These are phyloP conservation scores for Lagocephalus sceleratus DNA, from an alignment of 2,797 vertebrate species.

Conservation along the genomic window DNA sequence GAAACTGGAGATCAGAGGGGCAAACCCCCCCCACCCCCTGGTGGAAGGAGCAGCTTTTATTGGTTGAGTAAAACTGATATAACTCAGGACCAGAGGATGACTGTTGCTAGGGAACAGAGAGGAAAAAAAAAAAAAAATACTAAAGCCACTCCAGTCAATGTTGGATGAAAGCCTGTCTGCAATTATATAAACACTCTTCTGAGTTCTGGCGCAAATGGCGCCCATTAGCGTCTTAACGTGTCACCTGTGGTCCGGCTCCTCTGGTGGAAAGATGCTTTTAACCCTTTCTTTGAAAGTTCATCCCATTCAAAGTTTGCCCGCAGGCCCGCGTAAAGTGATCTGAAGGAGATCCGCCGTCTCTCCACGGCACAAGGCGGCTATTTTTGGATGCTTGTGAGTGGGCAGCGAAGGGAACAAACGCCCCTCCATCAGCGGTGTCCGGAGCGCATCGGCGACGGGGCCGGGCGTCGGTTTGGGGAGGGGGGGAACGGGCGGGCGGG, in stretches of 20 bases:
- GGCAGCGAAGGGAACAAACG: slow-evolving; percentile 36
- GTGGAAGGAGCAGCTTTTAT: slow-evolving; percentile 57
- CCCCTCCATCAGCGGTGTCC: neutral
- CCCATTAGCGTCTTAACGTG: slow-evolving; percentile 61
- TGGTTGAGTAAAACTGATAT: slow-evolving; percentile 66
- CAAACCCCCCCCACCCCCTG: slow-evolving; percentile 46
- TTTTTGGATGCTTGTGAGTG: slow-evolving; percentile 48
- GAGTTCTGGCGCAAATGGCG: slow-evolving; percentile 60
- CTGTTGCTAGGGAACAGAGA: slow-evolving; percentile 81
- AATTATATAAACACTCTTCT: slow-evolving; percentile 79
- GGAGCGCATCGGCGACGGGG: too few species aligned
- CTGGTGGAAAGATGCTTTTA: neutral
- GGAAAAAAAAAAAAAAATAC: slow-evolving; percentile 67
- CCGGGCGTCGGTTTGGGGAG: too few species aligned
- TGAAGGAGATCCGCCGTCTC: slow-evolving; percentile 8
- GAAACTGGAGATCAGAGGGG: slow-evolving; percentile 3
- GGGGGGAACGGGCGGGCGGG: too few species aligned
- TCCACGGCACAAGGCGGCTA: slow-evolving; percentile 33
- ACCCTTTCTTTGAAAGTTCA: slow-evolving; percentile 3
- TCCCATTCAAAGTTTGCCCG: slow-evolving; percentile 25
- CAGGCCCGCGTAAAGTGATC: slow-evolving; percentile 7
- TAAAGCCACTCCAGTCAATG: slow-evolving; percentile 74
- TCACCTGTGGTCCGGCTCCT: slow-evolving; percentile 44
- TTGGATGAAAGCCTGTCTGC: slow-evolving; percentile 74
- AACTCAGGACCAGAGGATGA: slow-evolving; percentile 68